A percentile compares a stretch with the other conserved stretches of the same genome.
phyloP scores from a whole-genome alignment of 2,888 invertebrate genomes.

The Holacanthella duospinosa region DNA sequence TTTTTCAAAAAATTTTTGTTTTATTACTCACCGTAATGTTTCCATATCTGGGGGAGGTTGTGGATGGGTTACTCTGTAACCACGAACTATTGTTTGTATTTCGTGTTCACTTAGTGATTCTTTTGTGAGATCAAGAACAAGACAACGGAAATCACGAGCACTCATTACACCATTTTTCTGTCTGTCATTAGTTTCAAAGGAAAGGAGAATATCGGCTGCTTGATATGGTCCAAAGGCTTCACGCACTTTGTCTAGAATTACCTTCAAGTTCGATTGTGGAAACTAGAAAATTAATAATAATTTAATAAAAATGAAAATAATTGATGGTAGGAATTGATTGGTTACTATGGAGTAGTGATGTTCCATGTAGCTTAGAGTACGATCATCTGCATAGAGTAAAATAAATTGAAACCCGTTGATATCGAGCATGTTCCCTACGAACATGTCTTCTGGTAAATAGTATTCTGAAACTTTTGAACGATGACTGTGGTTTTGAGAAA shows the following conservation, averaged over 20 bases:
- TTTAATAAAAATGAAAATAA: neutral
- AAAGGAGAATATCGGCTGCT: constrained; percentile 11
- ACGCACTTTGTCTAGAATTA: constrained; percentile 63
- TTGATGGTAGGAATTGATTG: too few relatives aligned
- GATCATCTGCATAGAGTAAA: constrained; percentile 70
- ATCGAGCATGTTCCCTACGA: constrained; percentile 66
- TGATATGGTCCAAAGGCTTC: constrained; percentile 50
- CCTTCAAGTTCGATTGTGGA: constrained; percentile 58
- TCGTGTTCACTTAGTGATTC: constrained; percentile 53
- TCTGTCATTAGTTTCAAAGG: constrained; percentile 17
- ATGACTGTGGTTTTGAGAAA: too few relatives aligned
- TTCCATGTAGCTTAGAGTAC: constrained; percentile 78
- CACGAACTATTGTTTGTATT: constrained; percentile 61
- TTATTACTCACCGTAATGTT: constrained; percentile 15
- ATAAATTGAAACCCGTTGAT: constrained; percentile 68
- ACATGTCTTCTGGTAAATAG: constrained; percentile 69
- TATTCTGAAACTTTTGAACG: too few relatives aligned
- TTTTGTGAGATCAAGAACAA: constrained; percentile 10
- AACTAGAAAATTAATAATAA: constrained; percentile 44
- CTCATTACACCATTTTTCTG: constrained; percentile 18
- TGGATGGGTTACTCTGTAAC: constrained; percentile 53
- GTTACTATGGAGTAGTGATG: constrained; percentile 57
- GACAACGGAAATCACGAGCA: constrained; percentile 10
- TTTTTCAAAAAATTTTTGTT: constrained; percentile 5
- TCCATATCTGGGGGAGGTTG: constrained; percentile 16